phyloP scores from a whole-genome alignment of 1,140 invertebrate genomes.

The Heliothis virescens region DNA sequence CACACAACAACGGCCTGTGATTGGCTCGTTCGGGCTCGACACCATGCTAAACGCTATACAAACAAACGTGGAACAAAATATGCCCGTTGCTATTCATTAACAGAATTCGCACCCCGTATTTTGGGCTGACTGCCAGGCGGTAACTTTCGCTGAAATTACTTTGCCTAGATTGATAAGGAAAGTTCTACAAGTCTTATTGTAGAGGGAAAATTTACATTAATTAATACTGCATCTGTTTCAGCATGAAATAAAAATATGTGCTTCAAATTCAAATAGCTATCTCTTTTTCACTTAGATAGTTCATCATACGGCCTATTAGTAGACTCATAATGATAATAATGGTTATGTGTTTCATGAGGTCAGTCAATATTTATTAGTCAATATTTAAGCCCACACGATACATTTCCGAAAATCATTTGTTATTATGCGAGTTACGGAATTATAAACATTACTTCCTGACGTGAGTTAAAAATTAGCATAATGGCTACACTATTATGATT shows the following conservation, averaged over 20 bases:
- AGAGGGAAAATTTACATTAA: not conserved
- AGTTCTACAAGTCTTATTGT: not conserved
- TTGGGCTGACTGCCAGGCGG: slow-evolving; percentile 20
- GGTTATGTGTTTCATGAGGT: not conserved
- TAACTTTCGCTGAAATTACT: not conserved
- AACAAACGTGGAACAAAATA: slow-evolving; percentile 16
- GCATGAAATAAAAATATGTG: too few species aligned
- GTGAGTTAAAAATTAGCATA: too few species aligned
- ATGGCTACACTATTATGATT: too few species aligned
- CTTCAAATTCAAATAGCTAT: too few species aligned
- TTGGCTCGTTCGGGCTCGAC: not conserved
- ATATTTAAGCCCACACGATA: not conserved
- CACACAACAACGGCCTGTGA: slow-evolving; percentile 4
- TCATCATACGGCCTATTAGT: not conserved
- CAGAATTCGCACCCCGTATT: not conserved
- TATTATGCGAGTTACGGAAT: too few species aligned
- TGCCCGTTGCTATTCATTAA: not conserved
- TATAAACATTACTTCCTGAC: too few species aligned
- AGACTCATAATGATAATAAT: not conserved
- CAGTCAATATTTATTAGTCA: too few species aligned
- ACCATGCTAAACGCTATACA: slow-evolving; percentile 1
- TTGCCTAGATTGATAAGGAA: too few species aligned
- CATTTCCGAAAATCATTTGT: slow-evolving; percentile 11
- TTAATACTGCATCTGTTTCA: too few species aligned
- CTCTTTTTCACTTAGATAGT: too few species aligned